Conservation (phyloP, 2,797 vertebrate genomes). For the Characodon lateralis region DNA sequence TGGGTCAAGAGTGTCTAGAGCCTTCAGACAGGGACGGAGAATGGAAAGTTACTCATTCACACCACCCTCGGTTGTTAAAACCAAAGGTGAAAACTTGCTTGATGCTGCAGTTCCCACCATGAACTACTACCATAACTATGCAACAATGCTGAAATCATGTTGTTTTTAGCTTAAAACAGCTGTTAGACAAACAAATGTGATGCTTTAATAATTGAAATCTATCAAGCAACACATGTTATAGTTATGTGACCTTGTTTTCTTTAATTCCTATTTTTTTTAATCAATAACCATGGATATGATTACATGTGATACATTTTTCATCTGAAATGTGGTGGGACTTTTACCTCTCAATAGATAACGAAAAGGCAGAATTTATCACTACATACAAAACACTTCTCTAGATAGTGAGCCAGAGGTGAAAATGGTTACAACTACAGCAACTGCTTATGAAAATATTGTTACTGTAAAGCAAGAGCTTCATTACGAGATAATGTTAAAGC, state of each 20-base stretch:
- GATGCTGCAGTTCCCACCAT: slow-evolving; percentile 9
- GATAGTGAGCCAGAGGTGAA: not conserved
- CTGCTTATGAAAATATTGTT: not conserved
- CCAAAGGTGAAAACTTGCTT: slow-evolving; percentile 2
- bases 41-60: slow-evolving; percentile 34
- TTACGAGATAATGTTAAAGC: not conserved
- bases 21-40: not conserved
- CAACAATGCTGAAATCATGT: not conserved
- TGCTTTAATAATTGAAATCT: not conserved
- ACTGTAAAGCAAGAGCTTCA: not conserved
- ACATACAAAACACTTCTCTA: not conserved
- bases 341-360: not conserved
- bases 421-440: not conserved
- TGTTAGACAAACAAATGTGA: too few species aligned
- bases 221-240: not conserved
- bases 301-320: not conserved
- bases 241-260: too few species aligned
- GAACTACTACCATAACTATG: not conserved
- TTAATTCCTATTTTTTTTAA: not conserved
- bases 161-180: not conserved
- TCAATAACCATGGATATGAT: not conserved
- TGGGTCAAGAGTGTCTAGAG: too few species aligned
- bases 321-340: not conserved
- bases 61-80: slow-evolving; percentile 21
- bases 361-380: not conserved